A percentile compares a stretch with the other conserved stretches of the same genome.
Evolutionary conservation across 2,888 invertebrate genomes (phyloP).

Genomic region (Auanema freiburgensis): DNA sequence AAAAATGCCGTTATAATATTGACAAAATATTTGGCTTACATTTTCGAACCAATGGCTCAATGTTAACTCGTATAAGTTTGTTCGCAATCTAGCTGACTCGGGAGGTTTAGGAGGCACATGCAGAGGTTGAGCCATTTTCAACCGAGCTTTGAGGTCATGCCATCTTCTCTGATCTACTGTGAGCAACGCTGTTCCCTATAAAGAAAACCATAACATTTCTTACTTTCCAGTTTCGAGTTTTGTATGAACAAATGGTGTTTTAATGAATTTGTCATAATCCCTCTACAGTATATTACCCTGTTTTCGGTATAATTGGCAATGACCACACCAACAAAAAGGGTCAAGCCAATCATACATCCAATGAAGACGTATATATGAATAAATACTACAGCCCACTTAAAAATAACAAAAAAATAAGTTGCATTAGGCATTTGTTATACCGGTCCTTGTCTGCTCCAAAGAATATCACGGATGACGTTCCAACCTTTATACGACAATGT

Average conservation of each 20-base stretch:
- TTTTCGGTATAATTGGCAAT: conserved; percentile 99
- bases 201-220: too few relatives aligned
- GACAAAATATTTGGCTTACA: too few relatives aligned
- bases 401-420: neutral
- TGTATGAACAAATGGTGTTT: neutral
- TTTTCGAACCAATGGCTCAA: conserved; percentile 90
- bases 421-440: conserved; percentile 71
- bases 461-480: conserved; percentile 96
- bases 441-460: conserved; percentile 90
- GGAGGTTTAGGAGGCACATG: conserved; percentile 91
- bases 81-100: conserved; percentile 75
- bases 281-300: conserved; percentile 70
- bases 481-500: conserved; percentile 99
- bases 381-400: conserved; percentile 77
- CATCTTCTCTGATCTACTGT: conserved; percentile 98
- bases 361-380: conserved; percentile 99
- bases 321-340: conserved; percentile 97
- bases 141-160: conserved; percentile 96
- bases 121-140: conserved; percentile 97
- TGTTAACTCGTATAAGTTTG: conserved; percentile 94
- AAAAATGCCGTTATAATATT: too few relatives aligned
- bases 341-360: conserved; percentile 99
- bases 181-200: conserved; percentile 85
- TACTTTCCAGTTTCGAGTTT: neutral
- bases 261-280: neutral